A percentile compares a stretch with the other conserved stretches of the same genome.
Evolutionary conservation across 2,888 invertebrate species (phyloP).

Genomic region (Lasioglossum pauxillum): DNA sequence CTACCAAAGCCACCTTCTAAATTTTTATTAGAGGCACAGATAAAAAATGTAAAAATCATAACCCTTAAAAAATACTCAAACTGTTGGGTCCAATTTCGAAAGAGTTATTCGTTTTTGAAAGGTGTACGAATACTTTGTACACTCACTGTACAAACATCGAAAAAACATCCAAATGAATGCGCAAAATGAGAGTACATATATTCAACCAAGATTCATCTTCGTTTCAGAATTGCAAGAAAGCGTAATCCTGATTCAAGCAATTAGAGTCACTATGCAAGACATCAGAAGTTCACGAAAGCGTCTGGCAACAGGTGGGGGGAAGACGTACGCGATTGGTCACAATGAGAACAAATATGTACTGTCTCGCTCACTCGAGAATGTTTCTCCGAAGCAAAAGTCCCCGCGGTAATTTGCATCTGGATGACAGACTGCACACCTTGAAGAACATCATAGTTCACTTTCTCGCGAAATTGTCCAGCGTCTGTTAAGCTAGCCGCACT

Average conservation of each 20-base stretch:
- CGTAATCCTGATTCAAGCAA: not conserved
- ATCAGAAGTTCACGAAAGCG: not conserved
- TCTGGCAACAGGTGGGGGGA: not conserved
- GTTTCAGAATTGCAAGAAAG: not conserved
- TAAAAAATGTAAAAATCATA: too few relatives aligned
- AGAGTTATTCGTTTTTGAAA: too few relatives aligned
- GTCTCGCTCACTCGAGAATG: not conserved
- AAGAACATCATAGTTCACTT: not conserved
- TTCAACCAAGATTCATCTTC: too few relatives aligned
- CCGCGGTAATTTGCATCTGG: not conserved
- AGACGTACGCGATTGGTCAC: not conserved
- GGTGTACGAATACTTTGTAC: too few relatives aligned
- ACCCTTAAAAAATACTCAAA: too few relatives aligned
- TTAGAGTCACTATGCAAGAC: not conserved
- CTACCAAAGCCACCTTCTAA: too few relatives aligned
- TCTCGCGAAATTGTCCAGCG: not conserved
- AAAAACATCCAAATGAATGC: too few relatives aligned
- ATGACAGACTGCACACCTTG: not conserved
- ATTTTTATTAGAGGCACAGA: too few relatives aligned
- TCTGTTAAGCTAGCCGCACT: not conserved
- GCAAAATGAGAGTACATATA: too few relatives aligned
- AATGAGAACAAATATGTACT: not conserved
- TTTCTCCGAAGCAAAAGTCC: not conserved
- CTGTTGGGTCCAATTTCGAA: too few relatives aligned
- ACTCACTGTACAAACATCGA: too few relatives aligned